Percentiles rank a stretch among this genome's conserved stretches.
Evolutionary conservation across 2,888 invertebrate species (phyloP).

Genomic region (Auanema freiburgensis): DNA sequence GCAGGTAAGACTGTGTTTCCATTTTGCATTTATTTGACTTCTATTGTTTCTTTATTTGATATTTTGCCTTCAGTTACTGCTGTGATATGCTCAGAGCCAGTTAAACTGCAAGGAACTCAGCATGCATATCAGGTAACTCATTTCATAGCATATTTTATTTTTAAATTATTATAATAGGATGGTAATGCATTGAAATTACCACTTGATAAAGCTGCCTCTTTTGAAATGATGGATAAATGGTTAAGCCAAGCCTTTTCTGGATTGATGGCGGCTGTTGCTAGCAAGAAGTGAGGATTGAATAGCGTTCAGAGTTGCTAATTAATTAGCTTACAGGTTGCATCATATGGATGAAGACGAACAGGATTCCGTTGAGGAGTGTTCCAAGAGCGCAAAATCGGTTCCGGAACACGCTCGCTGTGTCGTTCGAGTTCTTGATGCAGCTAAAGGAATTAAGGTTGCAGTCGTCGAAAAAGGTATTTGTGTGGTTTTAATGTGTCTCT

Average conservation of each 20-base stretch:
- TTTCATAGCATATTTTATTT: too few species aligned
- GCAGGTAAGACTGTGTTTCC: too few species aligned
- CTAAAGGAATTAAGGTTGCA: conserved; percentile 15
- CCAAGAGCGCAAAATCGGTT: conserved; percentile 46
- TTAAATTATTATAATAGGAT: too few species aligned
- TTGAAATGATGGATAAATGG: conserved; percentile 57
- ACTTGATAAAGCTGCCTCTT: conserved; percentile 43
- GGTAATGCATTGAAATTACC: conserved; percentile 36
- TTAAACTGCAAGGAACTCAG: too few species aligned
- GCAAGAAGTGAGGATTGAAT: conserved; percentile 34
- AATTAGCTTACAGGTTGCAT: conserved; percentile 19
- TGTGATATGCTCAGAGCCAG: too few species aligned
- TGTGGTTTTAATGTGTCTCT: not conserved
- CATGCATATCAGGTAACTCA: too few species aligned
- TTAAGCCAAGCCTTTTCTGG: conserved; percentile 56
- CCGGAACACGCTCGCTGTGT: conserved; percentile 52
- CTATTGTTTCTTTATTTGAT: too few species aligned
- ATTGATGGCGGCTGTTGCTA: conserved; percentile 56
- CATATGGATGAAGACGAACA: conserved; percentile 21
- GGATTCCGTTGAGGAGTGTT: conserved; percentile 38
- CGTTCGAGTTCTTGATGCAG: conserved; percentile 37
- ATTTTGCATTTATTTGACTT: too few species aligned
- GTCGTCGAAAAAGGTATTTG: not conserved
- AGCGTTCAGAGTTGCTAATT: not conserved
- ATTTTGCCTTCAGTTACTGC: too few species aligned